These are phyloP conservation scores for Synodontis membranacea DNA, from an alignment of 2,113 vertebrate genomes.

Conservation along the genomic window DNA sequence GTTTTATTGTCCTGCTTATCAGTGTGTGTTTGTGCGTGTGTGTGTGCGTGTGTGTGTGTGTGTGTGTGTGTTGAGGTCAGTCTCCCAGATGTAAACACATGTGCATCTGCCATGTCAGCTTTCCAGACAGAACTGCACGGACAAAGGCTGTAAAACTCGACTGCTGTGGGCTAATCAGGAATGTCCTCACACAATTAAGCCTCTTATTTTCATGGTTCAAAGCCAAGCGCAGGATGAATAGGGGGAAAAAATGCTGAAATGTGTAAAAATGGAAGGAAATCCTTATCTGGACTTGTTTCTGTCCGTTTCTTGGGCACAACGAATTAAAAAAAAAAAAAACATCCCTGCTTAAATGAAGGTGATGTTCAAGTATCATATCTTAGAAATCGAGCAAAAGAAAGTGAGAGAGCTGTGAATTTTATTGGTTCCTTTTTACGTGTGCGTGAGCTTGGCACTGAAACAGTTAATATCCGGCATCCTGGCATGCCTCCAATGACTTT, in stretches of 20 bases:
- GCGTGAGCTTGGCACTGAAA: constrained; percentile 51
- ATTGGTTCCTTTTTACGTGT: background rate
- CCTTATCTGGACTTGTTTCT: constrained; percentile 17
- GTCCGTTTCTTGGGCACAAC: background rate
- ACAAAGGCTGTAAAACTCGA: constrained; percentile 23
- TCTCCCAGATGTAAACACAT: constrained; percentile 24
- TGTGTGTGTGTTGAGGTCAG: background rate
- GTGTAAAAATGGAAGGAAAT: constrained; percentile 7
- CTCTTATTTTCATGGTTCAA: constrained; percentile 18
- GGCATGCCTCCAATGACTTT: constrained; percentile 63
- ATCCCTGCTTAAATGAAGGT: background rate
- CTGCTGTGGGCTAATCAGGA: constrained; percentile 39
- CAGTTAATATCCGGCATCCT: constrained; percentile 60
- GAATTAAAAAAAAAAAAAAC: background rate
- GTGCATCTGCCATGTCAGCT: constrained; percentile 23
- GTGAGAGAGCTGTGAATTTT: background rate
- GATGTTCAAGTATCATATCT: background rate
- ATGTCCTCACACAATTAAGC: constrained; percentile 43
- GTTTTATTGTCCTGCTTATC: background rate
- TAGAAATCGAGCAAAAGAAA: background rate
- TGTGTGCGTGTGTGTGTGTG: constrained; percentile 10
- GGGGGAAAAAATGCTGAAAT: background rate
- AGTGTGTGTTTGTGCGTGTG: constrained; percentile 3
- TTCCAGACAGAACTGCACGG: constrained; percentile 5
- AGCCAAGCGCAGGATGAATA: background rate